Conservation (phyloP, 2,888 invertebrate genomes). For the Apamea sordens region DNA sequence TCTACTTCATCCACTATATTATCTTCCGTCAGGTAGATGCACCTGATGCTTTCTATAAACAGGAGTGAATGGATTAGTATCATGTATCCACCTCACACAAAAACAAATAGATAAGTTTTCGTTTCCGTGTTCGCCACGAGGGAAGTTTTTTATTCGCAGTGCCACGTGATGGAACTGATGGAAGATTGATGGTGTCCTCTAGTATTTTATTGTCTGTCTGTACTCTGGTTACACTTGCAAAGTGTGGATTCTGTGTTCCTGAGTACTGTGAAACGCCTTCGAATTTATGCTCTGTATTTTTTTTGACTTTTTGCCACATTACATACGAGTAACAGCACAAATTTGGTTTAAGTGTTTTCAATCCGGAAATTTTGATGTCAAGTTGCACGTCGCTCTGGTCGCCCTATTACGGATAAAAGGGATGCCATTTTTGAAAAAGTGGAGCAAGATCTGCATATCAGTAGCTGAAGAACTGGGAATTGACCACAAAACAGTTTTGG, state of each 20-base stretch:
- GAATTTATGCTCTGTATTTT: background rate
- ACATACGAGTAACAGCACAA: too few relatives aligned
- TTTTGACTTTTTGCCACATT: background rate
- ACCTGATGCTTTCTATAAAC: conserved; percentile 34
- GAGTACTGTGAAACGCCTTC: background rate
- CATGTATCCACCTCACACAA: conserved; percentile 8
- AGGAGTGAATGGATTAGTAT: conserved; percentile 24
- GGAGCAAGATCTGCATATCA: too few relatives aligned
- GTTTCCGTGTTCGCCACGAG: conserved; percentile 33
- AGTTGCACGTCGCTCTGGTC: too few relatives aligned
- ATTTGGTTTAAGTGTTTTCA: too few relatives aligned
- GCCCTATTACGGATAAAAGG: too few relatives aligned
- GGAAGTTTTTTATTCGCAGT: conserved; percentile 49
- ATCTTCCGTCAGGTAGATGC: conserved; percentile 22
- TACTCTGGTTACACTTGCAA: conserved; percentile 26
- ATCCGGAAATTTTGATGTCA: too few relatives aligned
- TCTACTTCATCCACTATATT: conserved; percentile 20
- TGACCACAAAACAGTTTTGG: too few relatives aligned
- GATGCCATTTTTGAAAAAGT: too few relatives aligned
- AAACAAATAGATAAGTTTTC: conserved; percentile 32
- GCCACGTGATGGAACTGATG: conserved; percentile 39
- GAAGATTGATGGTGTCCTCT: conserved; percentile 58
- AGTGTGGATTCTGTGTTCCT: background rate
- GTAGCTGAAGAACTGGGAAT: too few relatives aligned
- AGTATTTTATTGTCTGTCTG: conserved; percentile 42